Evolutionary conservation across 2,797 vertebrate species (phyloP).

Genomic region (Tenualosa ilisha): DNA sequence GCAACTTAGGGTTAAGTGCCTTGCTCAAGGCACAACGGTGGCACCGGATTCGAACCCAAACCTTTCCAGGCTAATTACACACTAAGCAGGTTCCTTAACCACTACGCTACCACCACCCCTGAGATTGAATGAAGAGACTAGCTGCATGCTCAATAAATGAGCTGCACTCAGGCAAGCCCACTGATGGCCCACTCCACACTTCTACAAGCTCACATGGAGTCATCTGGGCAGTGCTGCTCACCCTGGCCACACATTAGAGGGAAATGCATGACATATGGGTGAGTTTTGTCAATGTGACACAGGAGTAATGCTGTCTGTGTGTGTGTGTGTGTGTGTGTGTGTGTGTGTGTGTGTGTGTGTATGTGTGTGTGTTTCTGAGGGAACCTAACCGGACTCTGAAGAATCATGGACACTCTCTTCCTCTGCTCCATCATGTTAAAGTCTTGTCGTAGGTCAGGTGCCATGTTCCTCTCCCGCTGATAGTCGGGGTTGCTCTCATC

Average conservation of each 20-base stretch:
- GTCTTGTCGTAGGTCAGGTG: conserved; percentile 95
- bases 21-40: too few species aligned
- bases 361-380: conserved; percentile 11
- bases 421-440: conserved; percentile 99
- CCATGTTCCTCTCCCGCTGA: conserved; percentile 97
- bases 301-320: neutral
- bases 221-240: neutral
- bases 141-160: neutral
- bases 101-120: too few species aligned
- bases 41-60: too few species aligned
- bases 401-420: conserved; percentile 98
- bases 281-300: too few species aligned
- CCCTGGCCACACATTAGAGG: neutral
- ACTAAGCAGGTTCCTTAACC: too few species aligned
- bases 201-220: neutral
- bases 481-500: conserved; percentile 96
- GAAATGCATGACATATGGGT: too few species aligned
- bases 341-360: conserved; percentile 10
- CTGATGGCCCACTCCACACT: neutral
- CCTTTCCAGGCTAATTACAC: too few species aligned
- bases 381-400: conserved; percentile 93
- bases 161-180: neutral
- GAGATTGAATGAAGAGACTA: neutral
- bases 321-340: conserved; percentile 6
- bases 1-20: too few species aligned